Conservation (phyloP, 2,888 invertebrate species). For the Ptychoptera albimana region DNA sequence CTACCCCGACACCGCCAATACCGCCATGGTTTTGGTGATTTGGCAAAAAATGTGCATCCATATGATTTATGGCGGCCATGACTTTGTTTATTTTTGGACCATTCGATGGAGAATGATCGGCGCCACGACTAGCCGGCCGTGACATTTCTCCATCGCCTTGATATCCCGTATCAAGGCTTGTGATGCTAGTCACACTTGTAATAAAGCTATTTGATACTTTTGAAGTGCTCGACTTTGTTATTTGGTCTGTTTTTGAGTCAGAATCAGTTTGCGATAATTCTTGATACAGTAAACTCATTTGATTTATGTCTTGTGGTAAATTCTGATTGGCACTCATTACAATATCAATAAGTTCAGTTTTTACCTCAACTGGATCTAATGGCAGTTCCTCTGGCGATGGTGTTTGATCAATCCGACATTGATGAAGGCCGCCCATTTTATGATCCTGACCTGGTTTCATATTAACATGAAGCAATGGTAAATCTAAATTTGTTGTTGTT, state of each 20-base stretch:
- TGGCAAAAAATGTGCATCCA: too few species aligned
- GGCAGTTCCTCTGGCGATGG: conserved; percentile 77
- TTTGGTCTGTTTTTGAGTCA: conserved; percentile 39
- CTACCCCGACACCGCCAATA: conserved; percentile 31
- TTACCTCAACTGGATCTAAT: conserved; percentile 53
- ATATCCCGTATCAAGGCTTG: conserved; percentile 85
- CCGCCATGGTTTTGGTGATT: too few species aligned
- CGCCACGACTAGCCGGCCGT: conserved; percentile 64
- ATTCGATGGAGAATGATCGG: conserved; percentile 53
- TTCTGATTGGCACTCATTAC: conserved; percentile 26
- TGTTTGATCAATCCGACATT: conserved; percentile 52
- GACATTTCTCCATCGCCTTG: conserved; percentile 87
- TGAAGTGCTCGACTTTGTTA: conserved; percentile 42
- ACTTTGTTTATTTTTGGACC: conserved; percentile 21
- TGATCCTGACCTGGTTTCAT: conserved; percentile 36
- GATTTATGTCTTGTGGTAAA: conserved; percentile 6
- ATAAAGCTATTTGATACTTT: conserved; percentile 63
- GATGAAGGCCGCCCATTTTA: conserved; percentile 21
- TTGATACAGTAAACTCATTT: conserved; percentile 21
- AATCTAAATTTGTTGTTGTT: conserved; percentile 40
- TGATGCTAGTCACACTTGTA: conserved; percentile 78
- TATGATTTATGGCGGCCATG: conserved; percentile 11
- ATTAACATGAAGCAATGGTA: conserved; percentile 37
- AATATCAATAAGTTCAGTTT: conserved; percentile 40
- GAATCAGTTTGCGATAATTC: conserved; percentile 38